Evolutionary conservation across 2,888 invertebrate genomes (phyloP), one percentile per base, ranked within the genome.

Genomic region (Miltochrista miniata): DNA sequence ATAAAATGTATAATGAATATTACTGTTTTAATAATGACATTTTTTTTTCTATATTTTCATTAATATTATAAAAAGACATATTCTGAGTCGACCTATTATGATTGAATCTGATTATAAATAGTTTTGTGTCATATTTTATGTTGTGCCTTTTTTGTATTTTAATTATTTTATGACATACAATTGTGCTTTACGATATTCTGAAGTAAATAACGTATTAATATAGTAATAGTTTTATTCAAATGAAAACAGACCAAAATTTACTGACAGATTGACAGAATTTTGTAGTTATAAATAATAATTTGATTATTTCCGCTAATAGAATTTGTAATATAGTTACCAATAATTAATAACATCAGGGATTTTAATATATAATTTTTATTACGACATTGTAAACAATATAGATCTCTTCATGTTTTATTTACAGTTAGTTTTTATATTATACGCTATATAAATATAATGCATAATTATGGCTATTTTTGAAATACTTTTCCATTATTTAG

Each of bases 11-110:
- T 24, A 63, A 68, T 61, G 48, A 62, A 57, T 42, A 58, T 45
- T 36, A 52, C 56, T 53, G 61, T 30, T 77, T 73, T 66, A 72
- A 73, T 80, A 74, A 78, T 74, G 68, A 61, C 54, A 47, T 47
- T 53, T 42, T 56, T 39, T 46, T 60, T 51, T 42, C 54, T 59
- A 53, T 47, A 41, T 48, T n/a, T n/a, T n/a, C n/a, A n/a, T n/a
- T n/a, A n/a, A n/a, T n/a, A n/a, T n/a, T n/a, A n/a, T n/a, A n/a
- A n/a, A n/a, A n/a, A n/a, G n/a, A n/a, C n/a, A n/a, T n/a, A n/a
- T n/a, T n/a, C n/a, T 39, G 34, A 48, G 24, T 30, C 34, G 44
- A 44, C 44, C 40, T 44, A 48, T 40, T 35, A 8, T n/a, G 24
- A 12, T 29, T 42, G 14, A 31, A 41, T 39, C 39, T 39, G 11